Base-by-base conservation (phyloP, 2,113 vertebrate genomes). In the Alosa alosa region DNA sequence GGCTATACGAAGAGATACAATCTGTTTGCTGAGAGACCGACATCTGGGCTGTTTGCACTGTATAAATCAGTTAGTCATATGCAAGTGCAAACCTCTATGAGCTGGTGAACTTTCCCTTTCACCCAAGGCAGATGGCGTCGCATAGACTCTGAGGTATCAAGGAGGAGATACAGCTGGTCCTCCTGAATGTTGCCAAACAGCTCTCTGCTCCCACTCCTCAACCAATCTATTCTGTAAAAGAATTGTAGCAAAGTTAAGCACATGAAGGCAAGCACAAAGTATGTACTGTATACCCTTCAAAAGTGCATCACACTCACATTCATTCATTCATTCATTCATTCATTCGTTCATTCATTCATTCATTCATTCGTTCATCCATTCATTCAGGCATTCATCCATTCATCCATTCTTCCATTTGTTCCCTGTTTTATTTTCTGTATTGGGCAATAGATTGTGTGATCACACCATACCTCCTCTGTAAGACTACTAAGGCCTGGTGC, bases 71-170 rank as follows among this genome's bases (percentile, higher is more conserved):
- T 17, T 78, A 78, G 72, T 39, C 41, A 1, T 44, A 18, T 72
- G 45, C 22, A 11, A 45, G 57, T 82, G 13, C 88, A 82, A 85
- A 97, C 96, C 95, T 94, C 91, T 49, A 96, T 92, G 25, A 96
- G 90, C 82, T 93, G 94, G 88, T 93, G 89, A 89, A 96, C 86
- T 90, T 96, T 96, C 82, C 92, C 89, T 84, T 96, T 96, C 86
- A 97, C 91, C 87, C 94, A 50, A 68, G 94, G 91, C 78, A 96
- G 90, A 82, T 95, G 96, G 52, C 94, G 88, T 50, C 91, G 93
- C 96, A 96, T 96, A n/a, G 96, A 96, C 52, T 93, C 94, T 72
- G 96, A 97, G 0, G 93, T 95, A 89, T 97, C 96, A 81, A 96
- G 91, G 83, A 97, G 94, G 87, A 97, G 64, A 49, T 93, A 96